phyloP scores from a whole-genome alignment of 2,797 vertebrate genomes.

The Cynopterus sphinx region DNA sequence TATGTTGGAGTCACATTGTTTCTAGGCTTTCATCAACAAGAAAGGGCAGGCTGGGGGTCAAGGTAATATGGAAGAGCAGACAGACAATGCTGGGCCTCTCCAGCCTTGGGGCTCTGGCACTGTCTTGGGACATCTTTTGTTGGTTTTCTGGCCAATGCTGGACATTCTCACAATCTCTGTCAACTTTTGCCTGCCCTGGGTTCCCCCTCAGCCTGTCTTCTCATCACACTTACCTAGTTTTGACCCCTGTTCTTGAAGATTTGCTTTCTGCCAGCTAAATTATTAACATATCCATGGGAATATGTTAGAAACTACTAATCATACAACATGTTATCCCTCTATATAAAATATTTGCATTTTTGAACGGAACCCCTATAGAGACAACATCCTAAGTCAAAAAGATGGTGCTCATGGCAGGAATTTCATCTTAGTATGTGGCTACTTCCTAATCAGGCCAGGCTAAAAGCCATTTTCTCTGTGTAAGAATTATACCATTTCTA shows the following conservation, averaged over 20 bases:
- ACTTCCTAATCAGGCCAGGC: background rate
- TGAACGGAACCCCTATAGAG: background rate
- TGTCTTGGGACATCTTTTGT: background rate
- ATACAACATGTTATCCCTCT: background rate
- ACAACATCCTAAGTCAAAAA: slow-evolving; percentile 6
- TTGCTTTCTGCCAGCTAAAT: background rate
- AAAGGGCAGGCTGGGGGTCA: background rate
- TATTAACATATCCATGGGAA: background rate
- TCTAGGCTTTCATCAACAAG: background rate
- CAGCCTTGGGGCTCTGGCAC: background rate
- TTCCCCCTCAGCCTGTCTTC: accelerated
- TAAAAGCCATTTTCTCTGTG: background rate
- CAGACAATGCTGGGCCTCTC: background rate
- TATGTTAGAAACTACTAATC: background rate
- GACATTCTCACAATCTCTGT: background rate
- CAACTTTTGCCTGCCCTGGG: background rate
- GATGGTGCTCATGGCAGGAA: background rate
- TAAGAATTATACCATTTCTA: background rate
- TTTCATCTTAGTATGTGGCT: slow-evolving; percentile 5
- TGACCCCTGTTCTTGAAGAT: background rate
- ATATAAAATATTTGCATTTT: slow-evolving; percentile 54
- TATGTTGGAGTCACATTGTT: background rate
- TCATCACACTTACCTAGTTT: background rate
- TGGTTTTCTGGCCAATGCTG: background rate
- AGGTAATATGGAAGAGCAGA: background rate